A percentile compares a stretch with the other conserved stretches of the same genome.
Evolutionary conservation across 1,140 invertebrate species (phyloP).

Genomic region (Probaryconus sp.): DNA sequence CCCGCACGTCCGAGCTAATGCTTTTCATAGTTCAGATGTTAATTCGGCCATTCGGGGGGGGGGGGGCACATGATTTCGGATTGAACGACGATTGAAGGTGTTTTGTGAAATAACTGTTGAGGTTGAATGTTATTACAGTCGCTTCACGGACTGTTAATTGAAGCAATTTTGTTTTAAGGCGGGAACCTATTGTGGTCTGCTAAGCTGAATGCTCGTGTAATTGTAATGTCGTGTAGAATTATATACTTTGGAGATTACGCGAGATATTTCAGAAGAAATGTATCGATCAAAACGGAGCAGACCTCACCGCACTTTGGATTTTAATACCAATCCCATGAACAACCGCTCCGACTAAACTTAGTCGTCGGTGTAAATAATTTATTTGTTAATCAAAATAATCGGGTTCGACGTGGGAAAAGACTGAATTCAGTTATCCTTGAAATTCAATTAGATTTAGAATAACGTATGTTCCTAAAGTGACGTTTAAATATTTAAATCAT

Average conservation of each 20-base stretch:
- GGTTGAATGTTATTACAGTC: constrained; percentile 33
- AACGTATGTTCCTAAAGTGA: too few relatives aligned
- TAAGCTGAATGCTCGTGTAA: constrained; percentile 13
- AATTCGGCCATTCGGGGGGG: constrained; percentile 33
- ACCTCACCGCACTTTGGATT: too few relatives aligned
- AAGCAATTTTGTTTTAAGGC: constrained; percentile 40
- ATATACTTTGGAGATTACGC: constrained; percentile 5
- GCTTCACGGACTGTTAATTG: constrained; percentile 29
- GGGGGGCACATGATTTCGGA: constrained; percentile 22
- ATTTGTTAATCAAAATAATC: too few relatives aligned
- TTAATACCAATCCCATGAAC: too few relatives aligned
- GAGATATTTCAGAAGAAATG: constrained; percentile 30
- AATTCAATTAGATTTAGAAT: too few relatives aligned
- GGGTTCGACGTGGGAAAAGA: too few relatives aligned
- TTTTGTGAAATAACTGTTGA: constrained; percentile 25
- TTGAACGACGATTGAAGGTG: constrained; percentile 35
- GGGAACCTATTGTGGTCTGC: constrained; percentile 20
- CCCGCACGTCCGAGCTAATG: constrained; percentile 10
- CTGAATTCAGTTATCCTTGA: too few relatives aligned
- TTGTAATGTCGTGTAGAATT: constrained; percentile 29
- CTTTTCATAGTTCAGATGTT: constrained; percentile 41
- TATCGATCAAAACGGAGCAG: too few relatives aligned
- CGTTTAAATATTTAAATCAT: too few relatives aligned
- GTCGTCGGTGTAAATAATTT: too few relatives aligned
- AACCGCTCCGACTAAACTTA: too few relatives aligned